Base-by-base conservation (phyloP, 2,113 vertebrate species). In the Eurypyga helias region DNA sequence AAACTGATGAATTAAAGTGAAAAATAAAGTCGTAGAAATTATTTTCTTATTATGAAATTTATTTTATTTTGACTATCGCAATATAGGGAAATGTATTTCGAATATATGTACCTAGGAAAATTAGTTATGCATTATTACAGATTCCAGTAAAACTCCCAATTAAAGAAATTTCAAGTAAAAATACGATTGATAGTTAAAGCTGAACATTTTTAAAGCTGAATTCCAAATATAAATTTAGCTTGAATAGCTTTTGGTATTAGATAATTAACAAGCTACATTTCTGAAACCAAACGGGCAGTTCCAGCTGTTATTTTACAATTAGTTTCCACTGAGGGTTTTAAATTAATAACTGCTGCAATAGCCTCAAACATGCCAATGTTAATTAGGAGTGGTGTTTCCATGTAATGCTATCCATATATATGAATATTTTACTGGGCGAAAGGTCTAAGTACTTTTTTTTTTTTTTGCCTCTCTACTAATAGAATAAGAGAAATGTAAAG, bases 221-320 rank as follows among this genome's bases (percentile, higher is more conserved):
- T 90, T 92, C 92, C 46, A 88, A 90, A 85, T 69, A 91, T 19
- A 94, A 94, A 87, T 80, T 87, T 80, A 93, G 84, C 75, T 80
- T 91, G 75, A 91, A 95, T 88, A 96, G 91, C 78, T 96, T 91
- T 95, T 83, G 70, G 92, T 76, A 95, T 90, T 95, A 89, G 82
- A 93, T 89, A 94, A 93, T 96, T 96, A 96, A 84, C 58, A 90
- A 93, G 87, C 71, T 73, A 65, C 66, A 91, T 96, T 87, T 96
- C 83, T 90, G 66, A 85, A 95, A 94, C 83, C 67, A 94, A 84
- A 89, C 38, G 93, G 93, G 87, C 71, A 93, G 96, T 79, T 96
- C 89, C 93, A 96, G 96, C 93, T 97, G 96, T 83, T 96, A 94
- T 73, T 97, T 91, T 96, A 94, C 87, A 95, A 93, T 96, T 96